Conservation (phyloP, 2,888 invertebrate genomes). For the Selenia dentaria region DNA sequence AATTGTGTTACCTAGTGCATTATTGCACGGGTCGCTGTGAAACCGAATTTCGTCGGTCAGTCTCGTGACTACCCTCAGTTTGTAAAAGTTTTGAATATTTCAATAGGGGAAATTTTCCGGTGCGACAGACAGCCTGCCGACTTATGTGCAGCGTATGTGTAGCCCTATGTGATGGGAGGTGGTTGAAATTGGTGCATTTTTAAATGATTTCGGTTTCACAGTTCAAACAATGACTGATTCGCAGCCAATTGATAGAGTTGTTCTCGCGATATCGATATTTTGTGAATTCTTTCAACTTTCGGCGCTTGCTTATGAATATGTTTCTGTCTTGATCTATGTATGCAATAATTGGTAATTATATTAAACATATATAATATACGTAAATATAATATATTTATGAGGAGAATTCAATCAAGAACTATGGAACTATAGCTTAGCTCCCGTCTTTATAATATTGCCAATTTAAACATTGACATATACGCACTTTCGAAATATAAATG, state of each 20-base stretch:
- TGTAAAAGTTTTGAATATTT: conserved; percentile 63
- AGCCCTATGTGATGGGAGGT: neutral
- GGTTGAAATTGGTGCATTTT: conserved; percentile 1
- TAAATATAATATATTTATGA: no score
- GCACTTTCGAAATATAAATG: no score
- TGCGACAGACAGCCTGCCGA: conserved; percentile 44
- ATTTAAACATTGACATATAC: no score
- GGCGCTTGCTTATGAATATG: no score
- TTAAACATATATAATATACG: no score
- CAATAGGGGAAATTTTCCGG: conserved; percentile 51
- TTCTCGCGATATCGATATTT: neutral
- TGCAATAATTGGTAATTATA: no score
- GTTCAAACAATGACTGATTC: conserved; percentile 6
- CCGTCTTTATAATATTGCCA: no score
- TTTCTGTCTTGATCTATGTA: no score
- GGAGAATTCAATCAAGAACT: no score
- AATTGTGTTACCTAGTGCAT: conserved; percentile 27
- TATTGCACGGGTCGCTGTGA: conserved; percentile 14
- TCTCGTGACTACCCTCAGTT: conserved; percentile 43
- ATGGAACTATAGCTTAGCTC: no score
- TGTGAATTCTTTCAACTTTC: no score
- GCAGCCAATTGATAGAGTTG: neutral
- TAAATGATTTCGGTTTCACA: neutral
- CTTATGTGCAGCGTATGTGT: conserved; percentile 26
- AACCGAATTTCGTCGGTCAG: conserved; percentile 35